Evolutionary conservation across 2,113 vertebrate species (phyloP).

Genomic region (Calyptomena viridis): DNA sequence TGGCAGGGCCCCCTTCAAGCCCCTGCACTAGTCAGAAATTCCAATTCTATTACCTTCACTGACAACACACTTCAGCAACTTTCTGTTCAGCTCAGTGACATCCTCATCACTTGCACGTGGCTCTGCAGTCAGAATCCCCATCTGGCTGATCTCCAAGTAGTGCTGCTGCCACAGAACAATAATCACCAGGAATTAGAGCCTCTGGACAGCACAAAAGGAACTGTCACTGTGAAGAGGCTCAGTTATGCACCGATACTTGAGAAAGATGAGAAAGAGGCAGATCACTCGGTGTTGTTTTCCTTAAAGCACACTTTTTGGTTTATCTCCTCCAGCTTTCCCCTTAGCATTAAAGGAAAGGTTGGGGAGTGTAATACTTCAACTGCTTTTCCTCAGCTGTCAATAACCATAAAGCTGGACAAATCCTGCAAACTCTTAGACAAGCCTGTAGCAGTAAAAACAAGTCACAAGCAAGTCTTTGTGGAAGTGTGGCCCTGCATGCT

Average conservation of each 20-base stretch:
- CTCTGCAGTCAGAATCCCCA: neutral
- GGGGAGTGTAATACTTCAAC: neutral
- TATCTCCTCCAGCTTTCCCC: neutral
- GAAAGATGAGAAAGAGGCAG: neutral
- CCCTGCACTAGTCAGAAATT: neutral
- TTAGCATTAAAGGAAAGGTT: neutral
- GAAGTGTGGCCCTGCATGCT: neutral
- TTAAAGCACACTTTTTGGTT: neutral
- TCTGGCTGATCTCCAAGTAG: neutral
- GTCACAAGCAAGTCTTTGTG: neutral
- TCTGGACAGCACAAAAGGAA: neutral
- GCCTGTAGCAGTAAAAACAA: neutral
- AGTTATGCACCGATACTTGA: neutral
- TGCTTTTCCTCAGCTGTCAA: neutral
- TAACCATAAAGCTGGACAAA: slow-evolving; percentile 1
- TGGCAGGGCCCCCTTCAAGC: neutral
- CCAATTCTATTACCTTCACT: neutral
- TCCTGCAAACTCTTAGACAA: neutral
- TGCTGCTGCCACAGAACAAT: neutral
- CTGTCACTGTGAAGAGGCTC: neutral
- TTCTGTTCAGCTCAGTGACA: neutral
- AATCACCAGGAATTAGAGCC: neutral
- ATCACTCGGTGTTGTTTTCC: neutral
- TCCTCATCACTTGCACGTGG: neutral
- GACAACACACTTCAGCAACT: neutral